Base-by-base conservation (phyloP, 2,888 invertebrate species). In the Eurytoma adleriae region DNA sequence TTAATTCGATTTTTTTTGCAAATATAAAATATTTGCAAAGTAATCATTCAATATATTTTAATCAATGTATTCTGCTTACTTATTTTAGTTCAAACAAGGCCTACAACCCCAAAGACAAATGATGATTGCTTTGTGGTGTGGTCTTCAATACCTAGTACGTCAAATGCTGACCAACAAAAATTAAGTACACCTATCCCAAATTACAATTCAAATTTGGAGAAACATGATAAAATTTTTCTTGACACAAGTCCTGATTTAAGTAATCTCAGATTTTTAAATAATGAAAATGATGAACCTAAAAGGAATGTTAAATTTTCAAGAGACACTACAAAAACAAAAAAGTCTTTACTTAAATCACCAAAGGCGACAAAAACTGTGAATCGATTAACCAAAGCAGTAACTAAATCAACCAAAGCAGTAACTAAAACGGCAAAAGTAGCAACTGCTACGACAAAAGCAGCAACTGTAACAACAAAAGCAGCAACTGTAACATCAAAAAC, bases 41-140 rank as follows among this genome's bases (percentile, higher is more conserved):
- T 48, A 27, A 30, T 57, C 12, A 16, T 20, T 27, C 7, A 61
- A 50, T 59, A n/a, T 20, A 13, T 50, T 61, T 16, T n/a, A 40
- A 24, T 24, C 24, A 24, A 61, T 62, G 64, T 59, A 66, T 73
- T 74, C 69, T 80, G 54, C 66, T 40, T 10, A 40, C 10, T 40
- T 10, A 40, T 40, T 40, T 40, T 40, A 86, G 85, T 72, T 66
- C 64, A 78, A 18, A 50, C 27, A n/a, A 20, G 12, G n/a, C 48
- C 66, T 57, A 7, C 50, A 59, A 3, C 20, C 52, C 40, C 80
- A 54, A 80, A 82, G 71, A 62, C 24, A n/a, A 67, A 68, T 50
- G 87, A 87, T 69, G 87, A 87, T 57, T 82, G 87, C 27, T 74
- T 82, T 24, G 84, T 86, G 5, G 81, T 87, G 16, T 87, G 87